Percentiles rank a stretch among this genome's conserved stretches.
Evolutionary conservation across 1,140 invertebrate species (phyloP).

Genomic region (Chrysoperla carnea): DNA sequence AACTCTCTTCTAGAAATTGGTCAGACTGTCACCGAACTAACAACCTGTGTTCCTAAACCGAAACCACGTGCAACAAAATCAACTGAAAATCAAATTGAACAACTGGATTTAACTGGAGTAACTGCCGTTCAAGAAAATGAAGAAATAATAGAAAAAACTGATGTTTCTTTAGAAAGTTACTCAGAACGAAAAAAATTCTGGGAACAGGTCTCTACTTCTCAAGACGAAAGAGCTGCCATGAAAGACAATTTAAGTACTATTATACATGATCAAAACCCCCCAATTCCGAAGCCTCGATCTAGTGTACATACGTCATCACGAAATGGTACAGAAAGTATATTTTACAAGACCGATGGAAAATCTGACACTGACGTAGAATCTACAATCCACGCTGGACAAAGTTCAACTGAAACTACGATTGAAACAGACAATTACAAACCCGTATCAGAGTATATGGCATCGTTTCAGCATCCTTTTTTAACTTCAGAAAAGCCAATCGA

Average conservation of each 20-base stretch:
- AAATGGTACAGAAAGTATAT: slow-evolving; percentile 5
- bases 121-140: slow-evolving; percentile 4
- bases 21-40: slow-evolving; percentile 10
- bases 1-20: slow-evolving; percentile 24
- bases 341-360: background rate
- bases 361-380: slow-evolving; percentile 3
- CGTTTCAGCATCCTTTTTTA: slow-evolving; percentile 12
- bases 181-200: slow-evolving; percentile 28
- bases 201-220: slow-evolving; percentile 18
- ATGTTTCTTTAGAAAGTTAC: slow-evolving; percentile 17
- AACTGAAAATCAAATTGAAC: slow-evolving; percentile 7
- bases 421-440: slow-evolving; percentile 7
- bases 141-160: slow-evolving; percentile 4
- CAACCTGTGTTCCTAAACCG: slow-evolving; percentile 15
- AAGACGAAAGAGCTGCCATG: slow-evolving; percentile 5
- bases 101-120: slow-evolving; percentile 8
- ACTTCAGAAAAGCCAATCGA: slow-evolving; percentile 8
- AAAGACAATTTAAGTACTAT: slow-evolving; percentile 2
- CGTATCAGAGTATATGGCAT: slow-evolving; percentile 17
- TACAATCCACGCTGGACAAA: slow-evolving; percentile 5
- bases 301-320: slow-evolving; percentile 10
- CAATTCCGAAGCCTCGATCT: slow-evolving; percentile 24
- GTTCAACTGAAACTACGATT: slow-evolving; percentile 7
- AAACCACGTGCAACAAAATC: slow-evolving; percentile 17
- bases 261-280: slow-evolving; percentile 3